Conservation (phyloP, 2,797 vertebrate species). For the Chaetodon trifasciatus region DNA sequence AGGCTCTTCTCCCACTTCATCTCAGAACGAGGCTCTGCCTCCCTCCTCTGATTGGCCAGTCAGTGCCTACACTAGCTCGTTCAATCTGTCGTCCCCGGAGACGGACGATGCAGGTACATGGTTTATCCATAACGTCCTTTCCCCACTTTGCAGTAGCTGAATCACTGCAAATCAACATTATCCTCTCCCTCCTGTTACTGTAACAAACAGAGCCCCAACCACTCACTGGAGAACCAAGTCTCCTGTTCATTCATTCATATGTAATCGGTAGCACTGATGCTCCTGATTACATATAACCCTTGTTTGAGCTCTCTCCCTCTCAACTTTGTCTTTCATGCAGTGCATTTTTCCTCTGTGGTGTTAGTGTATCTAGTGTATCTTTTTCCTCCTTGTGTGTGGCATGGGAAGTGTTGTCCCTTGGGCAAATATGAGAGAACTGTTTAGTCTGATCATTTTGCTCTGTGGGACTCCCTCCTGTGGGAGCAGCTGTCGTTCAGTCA, state of each 20-base stretch:
- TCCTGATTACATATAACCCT: constrained; percentile 40
- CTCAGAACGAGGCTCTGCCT: constrained; percentile 93
- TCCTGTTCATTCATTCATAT: constrained; percentile 33
- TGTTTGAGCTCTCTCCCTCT: constrained; percentile 33
- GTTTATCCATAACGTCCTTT: constrained; percentile 53
- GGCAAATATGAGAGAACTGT: background rate
- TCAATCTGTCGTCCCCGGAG: constrained; percentile 90
- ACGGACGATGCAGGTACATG: constrained; percentile 89
- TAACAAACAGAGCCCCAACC: constrained; percentile 39
- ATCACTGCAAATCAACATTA: constrained; percentile 51
- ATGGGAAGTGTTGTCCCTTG: constrained; percentile 52
- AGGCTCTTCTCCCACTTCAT: constrained; percentile 90
- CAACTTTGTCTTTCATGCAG: constrained; percentile 36
- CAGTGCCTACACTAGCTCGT: constrained; percentile 92
- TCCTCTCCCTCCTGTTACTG: constrained; percentile 46
- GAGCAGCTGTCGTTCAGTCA: constrained; percentile 8
- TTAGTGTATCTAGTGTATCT: constrained; percentile 42
- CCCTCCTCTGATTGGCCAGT: constrained; percentile 93
- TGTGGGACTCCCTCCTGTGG: constrained; percentile 22
- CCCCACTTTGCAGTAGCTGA: constrained; percentile 41
- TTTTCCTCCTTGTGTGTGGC: constrained; percentile 49
- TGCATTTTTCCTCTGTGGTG: constrained; percentile 43
- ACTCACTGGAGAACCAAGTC: constrained; percentile 31
- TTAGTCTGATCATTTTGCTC: background rate
- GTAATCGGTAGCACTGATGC: background rate